These are phyloP conservation scores for Anguilla megastoma DNA, from an alignment of 2,797 vertebrate genomes.

Conservation along the genomic window DNA sequence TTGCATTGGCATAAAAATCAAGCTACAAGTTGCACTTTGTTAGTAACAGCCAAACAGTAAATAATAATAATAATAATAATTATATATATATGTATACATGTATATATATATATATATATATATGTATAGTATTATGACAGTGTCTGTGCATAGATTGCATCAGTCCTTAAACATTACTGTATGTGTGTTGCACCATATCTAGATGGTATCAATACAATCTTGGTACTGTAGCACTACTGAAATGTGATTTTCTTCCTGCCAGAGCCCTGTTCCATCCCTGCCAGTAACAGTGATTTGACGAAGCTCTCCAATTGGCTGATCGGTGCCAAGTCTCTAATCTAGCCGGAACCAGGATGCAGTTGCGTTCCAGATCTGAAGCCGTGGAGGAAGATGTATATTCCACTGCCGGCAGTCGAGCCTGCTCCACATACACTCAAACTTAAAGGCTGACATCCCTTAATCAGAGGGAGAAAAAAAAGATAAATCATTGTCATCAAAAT, in stretches of 20 bases:
- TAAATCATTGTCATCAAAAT: conserved; percentile 53
- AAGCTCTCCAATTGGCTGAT: neutral
- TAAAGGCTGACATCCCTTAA: conserved; percentile 33
- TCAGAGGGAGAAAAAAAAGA: conserved; percentile 47
- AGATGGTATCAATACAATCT: neutral
- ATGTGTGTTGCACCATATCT: neutral
- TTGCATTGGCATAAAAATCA: neutral
- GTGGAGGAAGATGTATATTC: conserved; percentile 21
- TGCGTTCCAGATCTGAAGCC: neutral
- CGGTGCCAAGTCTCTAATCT: conserved; percentile 35
- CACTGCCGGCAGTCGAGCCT: neutral
- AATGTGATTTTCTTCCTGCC: neutral
- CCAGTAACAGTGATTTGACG: neutral
- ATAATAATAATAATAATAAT: neutral
- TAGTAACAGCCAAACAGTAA: neutral
- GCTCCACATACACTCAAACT: neutral
- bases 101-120: too few species aligned
- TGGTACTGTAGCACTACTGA: neutral
- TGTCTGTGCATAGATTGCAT: neutral
- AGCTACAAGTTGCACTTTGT: neutral
- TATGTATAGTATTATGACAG: neutral
- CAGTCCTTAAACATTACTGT: neutral
- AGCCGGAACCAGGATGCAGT: conserved; percentile 13
- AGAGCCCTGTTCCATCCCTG: neutral
- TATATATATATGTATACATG: too few species aligned